These are phyloP conservation scores for Halyomorpha halys DNA, from an alignment of 1,140 invertebrate species.

Conservation along the genomic window DNA sequence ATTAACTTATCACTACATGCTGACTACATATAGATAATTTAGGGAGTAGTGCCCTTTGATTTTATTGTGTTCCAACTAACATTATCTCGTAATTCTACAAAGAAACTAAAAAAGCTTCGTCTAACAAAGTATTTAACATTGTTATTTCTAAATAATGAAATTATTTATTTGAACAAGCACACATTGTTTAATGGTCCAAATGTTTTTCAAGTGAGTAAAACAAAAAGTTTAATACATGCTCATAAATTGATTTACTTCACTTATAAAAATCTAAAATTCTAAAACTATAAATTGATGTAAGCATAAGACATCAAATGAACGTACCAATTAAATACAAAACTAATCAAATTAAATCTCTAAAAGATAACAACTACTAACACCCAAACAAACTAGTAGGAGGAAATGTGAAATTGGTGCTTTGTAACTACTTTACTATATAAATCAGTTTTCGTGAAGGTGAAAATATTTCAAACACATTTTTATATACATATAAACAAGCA, in stretches of 20 bases:
- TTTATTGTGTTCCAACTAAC: neutral
- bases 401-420: too few relatives aligned
- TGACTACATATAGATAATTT: neutral
- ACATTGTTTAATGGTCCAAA: slow-evolving; percentile 14
- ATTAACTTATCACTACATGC: slow-evolving; percentile 4
- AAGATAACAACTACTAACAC: too few relatives aligned
- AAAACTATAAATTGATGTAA: neutral
- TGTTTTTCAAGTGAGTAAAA: neutral
- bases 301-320: neutral
- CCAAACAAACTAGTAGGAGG: too few relatives aligned
- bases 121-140: neutral
- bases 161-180: neutral
- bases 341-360: too few relatives aligned
- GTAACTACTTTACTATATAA: too few relatives aligned
- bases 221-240: too few relatives aligned
- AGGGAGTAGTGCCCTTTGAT: neutral
- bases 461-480: too few relatives aligned
- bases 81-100: neutral
- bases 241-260: too few relatives aligned
- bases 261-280: neutral
- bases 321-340: too few relatives aligned
- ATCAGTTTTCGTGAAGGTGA: too few relatives aligned
- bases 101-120: slow-evolving; percentile 6
- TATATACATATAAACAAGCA: too few relatives aligned
- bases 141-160: neutral